Base-by-base conservation (phyloP, 2,797 vertebrate species). In the Tarsius wallacei region DNA sequence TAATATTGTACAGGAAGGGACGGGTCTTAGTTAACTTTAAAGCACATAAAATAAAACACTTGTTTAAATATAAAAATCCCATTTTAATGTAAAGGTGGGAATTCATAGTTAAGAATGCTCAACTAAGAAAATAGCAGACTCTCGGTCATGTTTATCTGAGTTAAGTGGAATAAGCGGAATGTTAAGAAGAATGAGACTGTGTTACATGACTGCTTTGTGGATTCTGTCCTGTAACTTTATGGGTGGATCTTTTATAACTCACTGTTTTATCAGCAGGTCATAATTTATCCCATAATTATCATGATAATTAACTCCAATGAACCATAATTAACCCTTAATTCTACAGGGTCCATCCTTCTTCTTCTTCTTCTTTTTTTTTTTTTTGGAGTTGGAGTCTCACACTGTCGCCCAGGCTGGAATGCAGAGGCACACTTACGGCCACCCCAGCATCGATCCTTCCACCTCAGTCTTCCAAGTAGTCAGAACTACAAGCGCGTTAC, bases 231-330 rank as follows among this genome's bases (percentile, higher is more conserved):
- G 47, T 0, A 13, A 33, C 19, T 93, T 55, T 64, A 68, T 5
- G 74, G 47, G 49, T 2, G 76, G 24, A 14, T 59, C 5, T 28
- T 81, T 86, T 9, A 17, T 4, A 51, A 15, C 22, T 64, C 63
- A 81, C 21, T 63, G 68, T 77, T 89, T 92, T 74, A 68, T 63
- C 49, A 81, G n/a, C 53, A 63, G 47, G 51, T 59, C 33, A 80
- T 78, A 85, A 64, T 77, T 87, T 93, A 73, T n/a, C 63, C 33
- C 42, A 33, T 0, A 71, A 13, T 87, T 85, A 59, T 12, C 66
- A 91, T 7, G n/a, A 63, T 70, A 88, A 49, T 87, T 85, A 90
- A 80, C 47, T 83, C 24, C 55, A 53, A 66, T 7, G 31, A 94
- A 68, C 33, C 31, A 59, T 57, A 61, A 78, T 87, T 70, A 68